Conservation (phyloP, 2,113 vertebrate species). For the Syngnathoides biaculeatus region DNA sequence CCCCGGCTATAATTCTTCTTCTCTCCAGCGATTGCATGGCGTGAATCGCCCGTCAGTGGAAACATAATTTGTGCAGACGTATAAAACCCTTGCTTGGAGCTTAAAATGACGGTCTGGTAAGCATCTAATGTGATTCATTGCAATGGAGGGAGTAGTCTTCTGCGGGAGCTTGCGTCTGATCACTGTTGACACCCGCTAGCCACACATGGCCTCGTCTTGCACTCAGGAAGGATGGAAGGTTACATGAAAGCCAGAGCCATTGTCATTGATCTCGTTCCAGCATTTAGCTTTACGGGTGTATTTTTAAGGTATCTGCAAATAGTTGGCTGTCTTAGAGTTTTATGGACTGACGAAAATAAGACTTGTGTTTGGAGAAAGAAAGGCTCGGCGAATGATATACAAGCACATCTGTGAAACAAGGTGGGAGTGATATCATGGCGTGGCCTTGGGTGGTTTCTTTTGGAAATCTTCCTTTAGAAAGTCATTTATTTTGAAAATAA, state of each 20-base stretch:
- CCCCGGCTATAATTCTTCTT: slow-evolving; percentile 3
- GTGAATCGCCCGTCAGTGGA: slow-evolving; percentile 17
- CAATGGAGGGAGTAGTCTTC: slow-evolving; percentile 16
- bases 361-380: too few species aligned
- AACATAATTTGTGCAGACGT: slow-evolving; percentile 26
- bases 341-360: too few species aligned
- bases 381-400: too few species aligned
- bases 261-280: background rate
- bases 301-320: background rate
- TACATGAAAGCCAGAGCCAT: background rate
- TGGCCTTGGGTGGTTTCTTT: too few species aligned
- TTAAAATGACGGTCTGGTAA: slow-evolving; percentile 20
- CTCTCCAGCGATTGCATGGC: background rate
- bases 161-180: slow-evolving; percentile 8
- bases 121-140: slow-evolving; percentile 39
- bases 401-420: too few species aligned
- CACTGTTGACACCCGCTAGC: slow-evolving; percentile 7
- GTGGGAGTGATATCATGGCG: too few species aligned
- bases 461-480: too few species aligned
- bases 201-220: slow-evolving; percentile 11
- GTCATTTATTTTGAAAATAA: too few species aligned
- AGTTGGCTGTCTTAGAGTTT: too few species aligned
- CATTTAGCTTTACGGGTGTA: background rate
- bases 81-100: slow-evolving; percentile 21
- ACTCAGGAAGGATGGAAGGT: slow-evolving; percentile 7